These are phyloP conservation scores for Carettochelys insculpta DNA, from an alignment of 2,113 vertebrate species.

Conservation along the genomic window DNA sequence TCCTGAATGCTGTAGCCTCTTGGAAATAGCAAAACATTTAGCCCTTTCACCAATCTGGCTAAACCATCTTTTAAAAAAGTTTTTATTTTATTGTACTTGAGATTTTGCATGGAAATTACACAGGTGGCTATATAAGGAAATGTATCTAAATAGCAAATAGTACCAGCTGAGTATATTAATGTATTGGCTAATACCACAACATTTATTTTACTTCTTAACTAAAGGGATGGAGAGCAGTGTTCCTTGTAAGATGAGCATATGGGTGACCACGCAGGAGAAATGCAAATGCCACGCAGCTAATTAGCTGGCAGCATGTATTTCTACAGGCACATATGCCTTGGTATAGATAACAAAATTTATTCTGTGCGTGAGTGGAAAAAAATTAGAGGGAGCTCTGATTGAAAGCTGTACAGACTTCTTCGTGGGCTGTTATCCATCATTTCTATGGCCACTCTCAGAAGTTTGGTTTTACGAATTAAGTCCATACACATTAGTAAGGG, in stretches of 20 bases:
- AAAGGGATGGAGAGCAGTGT: too few relatives aligned
- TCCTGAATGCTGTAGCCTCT: background rate
- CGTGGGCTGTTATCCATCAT: rapidly evolving
- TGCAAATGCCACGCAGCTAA: too few relatives aligned
- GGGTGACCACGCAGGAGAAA: too few relatives aligned
- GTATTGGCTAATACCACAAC: background rate
- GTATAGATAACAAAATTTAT: too few relatives aligned
- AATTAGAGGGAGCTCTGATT: too few relatives aligned
- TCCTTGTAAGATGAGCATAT: too few relatives aligned
- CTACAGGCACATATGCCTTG: too few relatives aligned
- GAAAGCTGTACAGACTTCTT: background rate
- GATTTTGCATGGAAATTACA: background rate
- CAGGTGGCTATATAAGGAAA: background rate
- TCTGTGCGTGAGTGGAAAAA: too few relatives aligned
- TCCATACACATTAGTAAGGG: background rate
- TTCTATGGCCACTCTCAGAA: background rate
- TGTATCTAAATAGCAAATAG: background rate
- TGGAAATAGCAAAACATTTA: too few relatives aligned
- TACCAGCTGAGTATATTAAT: background rate
- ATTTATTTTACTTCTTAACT: background rate
- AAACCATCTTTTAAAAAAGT: background rate
- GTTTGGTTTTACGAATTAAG: background rate
- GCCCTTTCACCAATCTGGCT: conserved; percentile 17
- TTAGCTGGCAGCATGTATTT: too few relatives aligned
- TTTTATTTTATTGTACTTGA: conserved; percentile 12